phyloP scores from a whole-genome alignment of 2,797 vertebrate species.

The Lepilemur septentrionalis region DNA sequence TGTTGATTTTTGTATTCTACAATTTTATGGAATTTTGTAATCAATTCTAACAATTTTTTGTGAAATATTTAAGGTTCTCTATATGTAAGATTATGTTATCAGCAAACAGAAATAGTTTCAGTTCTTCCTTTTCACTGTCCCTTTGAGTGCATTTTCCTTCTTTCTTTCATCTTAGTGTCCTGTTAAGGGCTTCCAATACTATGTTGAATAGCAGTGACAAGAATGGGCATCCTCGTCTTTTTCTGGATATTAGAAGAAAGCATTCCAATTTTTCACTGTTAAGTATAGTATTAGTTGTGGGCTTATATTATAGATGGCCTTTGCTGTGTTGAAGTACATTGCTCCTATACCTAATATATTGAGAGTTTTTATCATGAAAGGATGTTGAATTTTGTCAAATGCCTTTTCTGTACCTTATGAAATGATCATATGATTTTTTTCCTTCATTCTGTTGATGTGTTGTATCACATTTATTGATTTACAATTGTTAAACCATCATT shows the following conservation, averaged over 20 bases:
- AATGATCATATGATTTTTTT: not conserved
- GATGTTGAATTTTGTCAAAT: not conserved
- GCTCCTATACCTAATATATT: not conserved
- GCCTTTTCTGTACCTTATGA: not conserved
- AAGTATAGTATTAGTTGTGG: not conserved
- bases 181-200: not conserved
- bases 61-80: not conserved
- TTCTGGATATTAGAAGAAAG: not conserved
- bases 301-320: not conserved
- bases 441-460: not conserved
- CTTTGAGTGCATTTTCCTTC: not conserved
- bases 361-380: not conserved
- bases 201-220: not conserved
- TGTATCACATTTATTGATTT: not conserved
- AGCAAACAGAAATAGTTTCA: not conserved
- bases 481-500: not conserved
- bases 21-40: not conserved
- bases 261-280: not conserved
- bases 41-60: not conserved
- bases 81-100: not conserved
- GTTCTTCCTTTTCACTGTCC: not conserved
- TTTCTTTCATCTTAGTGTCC: not conserved
- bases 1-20: not conserved
- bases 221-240: not conserved
- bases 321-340: not conserved